phyloP scores from a whole-genome alignment of 2,797 vertebrate genomes.

The Coracias cyanogaster region DNA sequence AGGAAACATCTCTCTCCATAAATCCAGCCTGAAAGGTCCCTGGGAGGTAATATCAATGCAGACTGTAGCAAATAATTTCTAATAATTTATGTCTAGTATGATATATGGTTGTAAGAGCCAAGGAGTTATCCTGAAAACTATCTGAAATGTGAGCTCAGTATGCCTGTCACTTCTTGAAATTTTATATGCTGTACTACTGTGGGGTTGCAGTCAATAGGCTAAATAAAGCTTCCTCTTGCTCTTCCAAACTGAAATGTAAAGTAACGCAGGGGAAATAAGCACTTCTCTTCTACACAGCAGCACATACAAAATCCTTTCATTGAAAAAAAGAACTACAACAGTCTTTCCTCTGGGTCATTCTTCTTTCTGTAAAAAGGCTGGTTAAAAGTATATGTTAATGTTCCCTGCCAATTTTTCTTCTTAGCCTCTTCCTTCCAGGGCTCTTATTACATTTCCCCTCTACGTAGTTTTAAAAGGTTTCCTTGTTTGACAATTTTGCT shows the following conservation, averaged over 20 bases:
- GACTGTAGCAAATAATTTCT: conserved; percentile 31
- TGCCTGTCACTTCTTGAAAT: conserved; percentile 19
- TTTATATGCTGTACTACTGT: not conserved
- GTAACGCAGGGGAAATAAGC: not conserved
- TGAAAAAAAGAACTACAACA: not conserved
- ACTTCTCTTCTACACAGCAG: not conserved
- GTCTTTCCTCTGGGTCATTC: not conserved
- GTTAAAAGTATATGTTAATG: conserved; percentile 33
- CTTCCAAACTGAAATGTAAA: conserved; percentile 11
- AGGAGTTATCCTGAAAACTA: conserved; percentile 6
- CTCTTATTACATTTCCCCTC: not conserved
- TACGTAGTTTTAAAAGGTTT: conserved; percentile 32
- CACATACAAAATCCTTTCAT: not conserved
- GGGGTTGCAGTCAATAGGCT: not conserved
- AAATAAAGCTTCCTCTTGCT: conserved; percentile 11
- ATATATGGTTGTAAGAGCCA: not conserved
- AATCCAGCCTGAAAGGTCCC: conserved; percentile 45
- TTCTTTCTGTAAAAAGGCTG: not conserved
- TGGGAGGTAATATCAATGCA: not conserved
- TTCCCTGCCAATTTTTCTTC: not conserved
- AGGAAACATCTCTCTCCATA: conserved; percentile 19
- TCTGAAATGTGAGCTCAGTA: conserved; percentile 22
- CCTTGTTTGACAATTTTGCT: conserved; percentile 45
- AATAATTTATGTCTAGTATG: conserved; percentile 49
- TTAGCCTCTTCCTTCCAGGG: conserved; percentile 15